Conservation (phyloP, 2,797 vertebrate genomes). For the Rachycentron canadum region DNA sequence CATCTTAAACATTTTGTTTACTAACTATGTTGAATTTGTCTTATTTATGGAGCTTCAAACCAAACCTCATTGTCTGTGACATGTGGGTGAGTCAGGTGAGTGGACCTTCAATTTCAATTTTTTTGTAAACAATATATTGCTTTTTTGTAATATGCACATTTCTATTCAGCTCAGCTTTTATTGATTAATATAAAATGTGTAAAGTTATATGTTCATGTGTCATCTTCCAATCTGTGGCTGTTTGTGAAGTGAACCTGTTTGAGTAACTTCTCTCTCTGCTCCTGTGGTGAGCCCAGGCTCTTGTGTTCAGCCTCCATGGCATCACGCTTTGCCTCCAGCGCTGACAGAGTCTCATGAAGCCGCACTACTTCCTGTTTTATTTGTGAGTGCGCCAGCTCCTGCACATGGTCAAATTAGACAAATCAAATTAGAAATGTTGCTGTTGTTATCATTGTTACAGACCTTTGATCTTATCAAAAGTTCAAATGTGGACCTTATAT, state of each 20-base stretch:
- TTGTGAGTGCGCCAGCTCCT: slow-evolving; percentile 92
- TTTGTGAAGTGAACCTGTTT: slow-evolving; percentile 86
- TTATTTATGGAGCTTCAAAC: not conserved
- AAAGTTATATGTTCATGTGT: not conserved
- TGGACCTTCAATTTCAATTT: no score
- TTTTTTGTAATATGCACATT: no score
- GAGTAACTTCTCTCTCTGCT: slow-evolving; percentile 91
- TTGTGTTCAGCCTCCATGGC: slow-evolving; percentile 92
- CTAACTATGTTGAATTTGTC: not conserved
- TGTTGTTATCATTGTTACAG: not conserved
- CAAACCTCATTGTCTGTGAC: not conserved
- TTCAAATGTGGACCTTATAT: not conserved
- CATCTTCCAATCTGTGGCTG: not conserved
- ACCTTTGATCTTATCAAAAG: not conserved
- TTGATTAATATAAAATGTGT: not conserved
- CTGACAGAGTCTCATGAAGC: slow-evolving; percentile 89
- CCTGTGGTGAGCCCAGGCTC: slow-evolving; percentile 90
- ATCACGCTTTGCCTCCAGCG: slow-evolving; percentile 87
- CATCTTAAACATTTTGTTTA: not conserved
- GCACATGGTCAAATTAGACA: not conserved
- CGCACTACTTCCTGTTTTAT: slow-evolving; percentile 91
- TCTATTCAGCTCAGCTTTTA: no score
- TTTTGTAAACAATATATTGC: no score
- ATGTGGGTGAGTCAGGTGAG: not conserved
- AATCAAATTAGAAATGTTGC: not conserved